These are phyloP conservation scores for Trachelus iudaicus DNA, from an alignment of 2,888 invertebrate genomes.

Conservation along the genomic window DNA sequence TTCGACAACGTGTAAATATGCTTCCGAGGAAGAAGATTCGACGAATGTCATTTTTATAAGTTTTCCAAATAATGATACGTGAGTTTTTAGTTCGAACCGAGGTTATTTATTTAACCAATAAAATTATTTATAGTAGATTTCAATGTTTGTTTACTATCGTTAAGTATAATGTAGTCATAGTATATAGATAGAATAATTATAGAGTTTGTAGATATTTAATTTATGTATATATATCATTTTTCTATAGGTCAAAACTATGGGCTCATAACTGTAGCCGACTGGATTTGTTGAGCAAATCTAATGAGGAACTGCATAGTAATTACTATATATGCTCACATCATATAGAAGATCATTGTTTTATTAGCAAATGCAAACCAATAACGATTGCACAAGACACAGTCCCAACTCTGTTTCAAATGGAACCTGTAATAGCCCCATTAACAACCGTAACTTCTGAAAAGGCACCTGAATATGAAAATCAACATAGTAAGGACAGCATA, in stretches of 20 bases:
- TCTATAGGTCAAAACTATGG: slow-evolving; percentile 39
- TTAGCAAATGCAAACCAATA: slow-evolving; percentile 37
- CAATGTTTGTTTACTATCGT: not conserved
- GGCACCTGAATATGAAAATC: slow-evolving; percentile 2
- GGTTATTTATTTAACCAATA: not conserved
- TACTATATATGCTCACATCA: slow-evolving; percentile 46
- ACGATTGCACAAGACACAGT: slow-evolving; percentile 37
- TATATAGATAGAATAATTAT: too few relatives aligned
- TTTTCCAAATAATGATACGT: slow-evolving; percentile 45
- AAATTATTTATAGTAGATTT: not conserved
- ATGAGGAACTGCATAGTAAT: slow-evolving; percentile 40
- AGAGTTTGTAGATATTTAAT: not conserved
- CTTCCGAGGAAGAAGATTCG: slow-evolving; percentile 38
- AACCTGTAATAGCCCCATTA: not conserved
- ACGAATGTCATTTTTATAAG: slow-evolving; percentile 40
- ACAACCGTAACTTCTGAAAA: not conserved
- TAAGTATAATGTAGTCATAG: too few relatives aligned
- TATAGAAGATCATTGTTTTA: slow-evolving; percentile 43
- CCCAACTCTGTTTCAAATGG: slow-evolving; percentile 35
- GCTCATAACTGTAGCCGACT: slow-evolving; percentile 41
- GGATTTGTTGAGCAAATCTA: slow-evolving; percentile 42
- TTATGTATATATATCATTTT: not conserved
- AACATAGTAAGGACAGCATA: slow-evolving; percentile 12
- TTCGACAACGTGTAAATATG: slow-evolving; percentile 41
- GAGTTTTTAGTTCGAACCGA: slow-evolving; percentile 20